Conservation (phyloP, 2,888 invertebrate genomes). For the Drosophila acutilabella region DNA sequence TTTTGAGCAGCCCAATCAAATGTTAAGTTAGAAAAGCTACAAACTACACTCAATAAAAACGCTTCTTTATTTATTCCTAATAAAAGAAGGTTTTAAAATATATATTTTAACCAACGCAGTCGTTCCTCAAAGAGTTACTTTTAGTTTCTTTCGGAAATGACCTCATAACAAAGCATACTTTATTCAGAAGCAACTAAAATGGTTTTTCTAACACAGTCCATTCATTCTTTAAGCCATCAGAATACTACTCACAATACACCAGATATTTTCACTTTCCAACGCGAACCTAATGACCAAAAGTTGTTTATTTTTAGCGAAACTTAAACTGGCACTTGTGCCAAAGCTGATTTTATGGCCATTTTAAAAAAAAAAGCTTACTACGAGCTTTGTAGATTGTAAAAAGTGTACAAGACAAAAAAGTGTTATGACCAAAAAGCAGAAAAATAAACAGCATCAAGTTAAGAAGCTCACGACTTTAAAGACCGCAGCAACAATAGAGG, state of each 20-base stretch:
- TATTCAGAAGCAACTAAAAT: neutral
- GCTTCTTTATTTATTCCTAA: too few relatives aligned
- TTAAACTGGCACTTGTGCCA: constrained; percentile 42
- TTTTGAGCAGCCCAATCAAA: too few relatives aligned
- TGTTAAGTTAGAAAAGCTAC: too few relatives aligned
- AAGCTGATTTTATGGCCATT: constrained; percentile 25
- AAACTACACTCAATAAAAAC: too few relatives aligned
- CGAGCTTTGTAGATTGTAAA: constrained; percentile 31
- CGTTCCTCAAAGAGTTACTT: neutral
- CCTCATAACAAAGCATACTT: constrained; percentile 10
- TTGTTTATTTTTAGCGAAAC: constrained; percentile 26
- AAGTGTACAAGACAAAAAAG: constrained; percentile 23
- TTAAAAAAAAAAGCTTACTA: constrained; percentile 23
- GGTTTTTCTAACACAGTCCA: constrained; percentile 1
- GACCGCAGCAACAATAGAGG: constrained; percentile 53
- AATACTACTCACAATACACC: constrained; percentile 20
- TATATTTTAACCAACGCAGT: neutral
- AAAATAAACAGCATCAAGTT: constrained; percentile 63
- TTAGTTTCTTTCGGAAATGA: constrained; percentile 28
- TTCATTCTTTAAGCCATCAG: constrained; percentile 15
- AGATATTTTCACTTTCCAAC: constrained; percentile 56
- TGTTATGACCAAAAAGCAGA: constrained; percentile 44
- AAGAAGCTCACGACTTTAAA: constrained; percentile 73
- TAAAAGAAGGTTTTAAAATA: neutral
- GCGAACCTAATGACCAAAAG: constrained; percentile 35